Evolutionary conservation across 2,113 vertebrate species (phyloP), one percentile per base, ranked within the genome.

Genomic region (Psephotus haematonotus): DNA sequence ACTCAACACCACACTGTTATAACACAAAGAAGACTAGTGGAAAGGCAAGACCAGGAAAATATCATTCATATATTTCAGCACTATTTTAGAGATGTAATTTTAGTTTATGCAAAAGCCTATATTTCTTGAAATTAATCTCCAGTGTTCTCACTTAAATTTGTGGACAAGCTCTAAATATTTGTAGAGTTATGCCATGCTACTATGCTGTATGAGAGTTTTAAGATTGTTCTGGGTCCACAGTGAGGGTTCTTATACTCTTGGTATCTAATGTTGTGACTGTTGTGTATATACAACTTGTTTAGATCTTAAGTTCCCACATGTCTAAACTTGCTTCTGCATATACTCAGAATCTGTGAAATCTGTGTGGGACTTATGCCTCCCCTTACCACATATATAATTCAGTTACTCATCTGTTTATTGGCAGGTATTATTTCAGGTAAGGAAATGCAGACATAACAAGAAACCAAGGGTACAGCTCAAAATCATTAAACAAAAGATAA

Each of bases 1-100:
- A 6, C 11, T 75, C 16, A 82, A 13, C 7, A 44, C 20, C 0
- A 0, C 37, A 23, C 5, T 59, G 16, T 47, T 35, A 50, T 17
- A 74, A 41, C 8, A 65, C 13, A 57, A 39, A 19, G 7, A 52
- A 43, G n/a, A 62, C 16, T 47, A 37, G 31, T 28, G 22, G 37
- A 79, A 75, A 82, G 16, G 7, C 49, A 90, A 69, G 7, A 3
- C 43, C 13, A 50, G 44, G 4, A 75, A 82, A 85, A 64, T 23
- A 18, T 6, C 22, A n/a, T 62, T 50, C n/a, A 64, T 4, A 7
- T n/a, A 10, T 64, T 75, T 33, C 33, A 76, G 5, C 31, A 41
- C 11, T 74, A 19, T 39, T 4, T 52, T 71, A n/a, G 7, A 60
- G 4, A 11, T 46, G 2, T 29, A 35, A 50, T 27, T 91, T 72